Conservation (phyloP, 2,113 vertebrate species). For the Amazona vittata region DNA sequence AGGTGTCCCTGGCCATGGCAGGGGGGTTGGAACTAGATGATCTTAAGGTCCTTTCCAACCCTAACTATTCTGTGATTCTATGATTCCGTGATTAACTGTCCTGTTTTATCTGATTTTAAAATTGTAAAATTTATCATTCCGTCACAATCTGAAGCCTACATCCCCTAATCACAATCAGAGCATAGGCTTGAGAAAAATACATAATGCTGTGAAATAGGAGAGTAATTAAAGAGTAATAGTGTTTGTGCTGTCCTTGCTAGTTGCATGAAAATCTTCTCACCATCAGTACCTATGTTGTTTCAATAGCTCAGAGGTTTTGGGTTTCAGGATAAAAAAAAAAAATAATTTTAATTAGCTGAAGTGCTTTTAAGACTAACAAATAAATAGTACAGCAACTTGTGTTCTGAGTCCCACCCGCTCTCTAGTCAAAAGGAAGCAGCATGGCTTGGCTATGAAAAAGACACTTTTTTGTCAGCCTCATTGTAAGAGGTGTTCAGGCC, state of each 20-base stretch:
- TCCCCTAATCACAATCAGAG: neutral
- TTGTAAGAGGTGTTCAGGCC: neutral
- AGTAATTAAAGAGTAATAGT: neutral
- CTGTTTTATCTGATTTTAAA: neutral
- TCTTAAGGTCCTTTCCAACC: too few relatives aligned
- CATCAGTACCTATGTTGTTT: neutral
- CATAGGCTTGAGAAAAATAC: neutral
- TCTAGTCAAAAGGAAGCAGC: neutral
- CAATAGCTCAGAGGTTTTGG: neutral
- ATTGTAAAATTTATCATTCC: neutral
- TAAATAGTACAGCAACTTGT: accelerated
- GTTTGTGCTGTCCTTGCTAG: neutral
- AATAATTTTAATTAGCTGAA: neutral
- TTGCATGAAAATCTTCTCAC: neutral
- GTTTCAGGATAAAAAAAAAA: neutral
- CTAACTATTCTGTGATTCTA: too few relatives aligned
- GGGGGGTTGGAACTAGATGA: too few relatives aligned
- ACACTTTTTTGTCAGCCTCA: neutral
- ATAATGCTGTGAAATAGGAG: neutral
- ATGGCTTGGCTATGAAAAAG: neutral
- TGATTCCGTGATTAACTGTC: neutral
- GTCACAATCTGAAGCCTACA: neutral
- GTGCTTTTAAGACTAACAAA: neutral
- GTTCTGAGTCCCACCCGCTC: neutral
- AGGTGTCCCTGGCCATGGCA: too few relatives aligned